phyloP scores from a whole-genome alignment of 2,797 vertebrate genomes.

The Spondyliosoma cantharus region DNA sequence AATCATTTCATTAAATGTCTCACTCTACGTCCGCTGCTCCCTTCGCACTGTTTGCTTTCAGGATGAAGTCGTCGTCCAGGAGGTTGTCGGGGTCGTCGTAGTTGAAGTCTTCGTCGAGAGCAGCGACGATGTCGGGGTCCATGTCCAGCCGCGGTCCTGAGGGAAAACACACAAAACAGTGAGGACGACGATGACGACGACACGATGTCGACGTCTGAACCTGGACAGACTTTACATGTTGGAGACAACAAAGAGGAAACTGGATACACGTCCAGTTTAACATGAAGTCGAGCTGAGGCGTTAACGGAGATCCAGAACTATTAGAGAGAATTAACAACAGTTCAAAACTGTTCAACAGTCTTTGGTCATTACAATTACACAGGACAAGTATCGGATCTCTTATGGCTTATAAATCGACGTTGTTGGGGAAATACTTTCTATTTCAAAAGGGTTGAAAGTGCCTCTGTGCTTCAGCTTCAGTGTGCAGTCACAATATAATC shows the following conservation, averaged over 20 bases:
- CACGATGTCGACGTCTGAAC: not conserved
- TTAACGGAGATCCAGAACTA: not conserved
- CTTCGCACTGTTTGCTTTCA: slow-evolving; percentile 86
- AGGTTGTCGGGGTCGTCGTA: slow-evolving; percentile 92
- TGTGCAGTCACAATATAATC: not conserved
- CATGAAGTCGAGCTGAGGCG: not conserved
- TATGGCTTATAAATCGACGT: too few species aligned
- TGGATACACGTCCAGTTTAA: not conserved
- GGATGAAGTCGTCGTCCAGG: slow-evolving; percentile 95
- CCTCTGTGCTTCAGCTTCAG: not conserved
- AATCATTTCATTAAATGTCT: slow-evolving; percentile 11
- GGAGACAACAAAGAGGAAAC: not conserved
- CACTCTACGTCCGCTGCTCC: slow-evolving; percentile 65
- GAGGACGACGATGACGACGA: not conserved
- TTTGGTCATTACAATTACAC: not conserved
- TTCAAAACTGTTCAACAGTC: not conserved
- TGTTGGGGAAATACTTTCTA: not conserved
- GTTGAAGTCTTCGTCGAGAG: slow-evolving; percentile 96
- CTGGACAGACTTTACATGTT: not conserved
- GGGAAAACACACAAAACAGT: not conserved
- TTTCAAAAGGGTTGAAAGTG: not conserved
- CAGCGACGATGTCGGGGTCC: slow-evolving; percentile 97
- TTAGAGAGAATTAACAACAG: too few species aligned
- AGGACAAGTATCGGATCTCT: not conserved
- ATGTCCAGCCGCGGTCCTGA: slow-evolving; percentile 94